Base-by-base conservation (phyloP, 92 coral and sea anemone genomes). In the Heteractis magnifica region DNA sequence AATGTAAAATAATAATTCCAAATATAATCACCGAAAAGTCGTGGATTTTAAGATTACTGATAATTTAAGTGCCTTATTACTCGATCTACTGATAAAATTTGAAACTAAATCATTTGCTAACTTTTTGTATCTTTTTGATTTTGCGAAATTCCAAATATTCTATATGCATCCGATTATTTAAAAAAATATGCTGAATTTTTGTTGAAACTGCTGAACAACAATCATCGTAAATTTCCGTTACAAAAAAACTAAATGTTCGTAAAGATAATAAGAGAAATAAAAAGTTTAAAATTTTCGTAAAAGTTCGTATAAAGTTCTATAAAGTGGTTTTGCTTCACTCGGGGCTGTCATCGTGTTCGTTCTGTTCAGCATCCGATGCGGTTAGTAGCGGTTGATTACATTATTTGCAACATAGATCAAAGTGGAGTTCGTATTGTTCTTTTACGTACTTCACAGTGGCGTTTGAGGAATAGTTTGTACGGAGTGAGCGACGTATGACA, bases 141-240 rank as follows among this genome's bases (percentile, higher is more conserved):
- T 71, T 71, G 75, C 75, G 4, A 71, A 71, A 71, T 71, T 71
- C 75, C 75, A 18, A 71, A 18, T 71, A 5, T 71, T 71, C 75
- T 34, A 71, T 14, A 21, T 71, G 49, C 0, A 71, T 71, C 16
- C 49, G 75, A 71, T 71, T 48, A 71, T 71, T 21, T 71, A 65
- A 65, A 71, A 71, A 71, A 10, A 5, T 71, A 71, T 6, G 49
- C 1, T 18, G 75, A 71, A 4, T 71, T 71, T 71, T 71, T 6
- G 10, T 71, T 16, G 4, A 44, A 19, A n/a, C 1, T 71, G 75
- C 48, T 71, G 16, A n/a, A 14, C 20, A 19, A n/a, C 44, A 6
- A 71, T 71, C 20, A 12, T 71, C 1, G 75, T 71, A n/a, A 71
- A 71, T 19, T 3, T 71, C 4, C 75, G 75, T 26, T 26, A 26